These are phyloP conservation scores for Eonycteris spelaea DNA, from an alignment of 2,113 vertebrate genomes.

Conservation along the genomic window DNA sequence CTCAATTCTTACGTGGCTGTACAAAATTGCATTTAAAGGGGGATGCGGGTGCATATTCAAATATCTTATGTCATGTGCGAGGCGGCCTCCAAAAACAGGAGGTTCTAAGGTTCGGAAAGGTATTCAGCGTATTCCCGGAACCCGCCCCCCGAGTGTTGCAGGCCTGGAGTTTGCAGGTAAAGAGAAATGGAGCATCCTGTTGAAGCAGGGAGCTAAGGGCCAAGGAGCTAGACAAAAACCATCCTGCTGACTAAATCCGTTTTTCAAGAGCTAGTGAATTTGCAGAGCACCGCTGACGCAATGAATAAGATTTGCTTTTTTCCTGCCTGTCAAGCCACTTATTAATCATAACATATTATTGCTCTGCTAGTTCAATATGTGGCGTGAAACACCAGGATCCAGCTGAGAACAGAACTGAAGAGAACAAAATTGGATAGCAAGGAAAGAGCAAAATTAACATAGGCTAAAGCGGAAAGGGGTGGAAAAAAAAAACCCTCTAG, in stretches of 20 bases:
- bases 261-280: constrained; percentile 17
- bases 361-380: constrained; percentile 7
- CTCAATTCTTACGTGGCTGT: not conserved
- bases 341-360: constrained; percentile 64
- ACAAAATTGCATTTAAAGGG: not conserved
- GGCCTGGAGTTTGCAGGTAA: not conserved
- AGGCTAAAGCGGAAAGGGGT: not conserved
- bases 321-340: constrained; percentile 51
- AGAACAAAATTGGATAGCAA: not conserved
- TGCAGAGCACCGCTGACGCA: not conserved
- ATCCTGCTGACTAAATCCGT: constrained; percentile 23
- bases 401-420: constrained; percentile 52
- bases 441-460: constrained; percentile 55
- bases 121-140: not conserved
- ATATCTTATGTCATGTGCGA: not conserved
- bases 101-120: not conserved
- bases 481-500: rapidly evolving
- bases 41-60: rapidly evolving
- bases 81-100: not conserved
- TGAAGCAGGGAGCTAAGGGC: not conserved
- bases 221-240: not conserved
- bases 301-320: constrained; percentile 45
- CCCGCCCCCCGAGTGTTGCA: too few relatives aligned
- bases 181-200: rapidly evolving
- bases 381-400: constrained; percentile 33